A percentile compares a stretch with the other conserved stretches of the same genome.
phyloP scores from a whole-genome alignment of 2,113 vertebrate genomes.

The Percopsis transmontana region DNA sequence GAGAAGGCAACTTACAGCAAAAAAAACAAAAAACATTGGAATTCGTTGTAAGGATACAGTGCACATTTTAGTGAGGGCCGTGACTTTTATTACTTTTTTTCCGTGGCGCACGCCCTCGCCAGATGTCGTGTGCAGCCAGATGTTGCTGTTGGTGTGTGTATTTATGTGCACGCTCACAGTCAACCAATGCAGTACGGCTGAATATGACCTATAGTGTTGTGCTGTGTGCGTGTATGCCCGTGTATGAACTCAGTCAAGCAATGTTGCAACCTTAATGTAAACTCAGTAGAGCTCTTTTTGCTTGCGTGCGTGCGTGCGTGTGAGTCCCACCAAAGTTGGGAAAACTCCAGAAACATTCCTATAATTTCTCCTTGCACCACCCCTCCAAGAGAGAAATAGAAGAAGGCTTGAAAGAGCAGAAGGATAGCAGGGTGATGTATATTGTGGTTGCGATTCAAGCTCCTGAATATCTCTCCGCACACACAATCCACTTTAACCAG shows the following conservation, averaged over 20 bases:
- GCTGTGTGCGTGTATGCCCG: not conserved
- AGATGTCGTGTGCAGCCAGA: slow-evolving; percentile 61
- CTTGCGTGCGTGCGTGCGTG: slow-evolving; percentile 23
- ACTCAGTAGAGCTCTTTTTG: not conserved
- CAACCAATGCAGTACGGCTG: slow-evolving; percentile 16
- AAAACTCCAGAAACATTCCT: slow-evolving; percentile 77
- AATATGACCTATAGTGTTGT: slow-evolving; percentile 9
- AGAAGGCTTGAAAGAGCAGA: slow-evolving; percentile 1
- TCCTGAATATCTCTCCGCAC: slow-evolving; percentile 16
- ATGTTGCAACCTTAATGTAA: not conserved
- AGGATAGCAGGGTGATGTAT: slow-evolving; percentile 50
- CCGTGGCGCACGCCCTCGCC: slow-evolving; percentile 53
- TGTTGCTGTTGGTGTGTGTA: not conserved
- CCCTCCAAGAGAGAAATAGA: slow-evolving; percentile 34
- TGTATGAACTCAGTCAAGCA: not conserved
- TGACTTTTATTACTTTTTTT: slow-evolving; percentile 67
- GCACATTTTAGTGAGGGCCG: slow-evolving; percentile 67
- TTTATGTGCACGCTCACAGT: not conserved
- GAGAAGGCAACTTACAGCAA: not conserved
- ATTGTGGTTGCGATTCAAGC: slow-evolving; percentile 48
- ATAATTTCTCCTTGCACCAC: slow-evolving; percentile 68
- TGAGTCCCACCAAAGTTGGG: slow-evolving; percentile 56
- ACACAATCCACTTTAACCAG: slow-evolving; percentile 15
- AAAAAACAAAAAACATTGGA: slow-evolving; percentile 10
- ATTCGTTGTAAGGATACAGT: slow-evolving; percentile 45